Percentiles rank a stretch among this genome's conserved stretches.
Conservation (phyloP, 2,888 invertebrate species). For the Linyphia triangularis region DNA sequence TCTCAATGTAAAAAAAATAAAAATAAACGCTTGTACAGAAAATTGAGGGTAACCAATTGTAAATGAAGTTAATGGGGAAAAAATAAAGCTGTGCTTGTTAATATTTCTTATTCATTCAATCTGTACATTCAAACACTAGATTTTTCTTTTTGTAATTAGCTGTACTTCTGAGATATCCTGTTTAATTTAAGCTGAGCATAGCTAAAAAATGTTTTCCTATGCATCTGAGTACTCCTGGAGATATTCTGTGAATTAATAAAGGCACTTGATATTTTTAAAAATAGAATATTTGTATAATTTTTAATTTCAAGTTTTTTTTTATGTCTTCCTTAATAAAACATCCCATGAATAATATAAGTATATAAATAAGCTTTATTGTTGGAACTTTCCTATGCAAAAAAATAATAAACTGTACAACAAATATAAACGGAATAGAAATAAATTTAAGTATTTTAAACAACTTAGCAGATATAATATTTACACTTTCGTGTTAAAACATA, state of each 20-base stretch:
- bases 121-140: neutral
- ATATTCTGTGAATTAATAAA: constrained; percentile 31
- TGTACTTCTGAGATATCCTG: neutral
- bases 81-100: constrained; percentile 54
- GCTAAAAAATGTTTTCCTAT: neutral
- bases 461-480: neutral
- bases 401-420: constrained; percentile 47
- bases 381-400: constrained; percentile 36
- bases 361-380: constrained; percentile 47
- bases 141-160: neutral
- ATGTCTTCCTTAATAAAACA: constrained; percentile 4
- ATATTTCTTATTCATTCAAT: constrained; percentile 17
- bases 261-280: constrained; percentile 42
- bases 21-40: constrained; percentile 57
- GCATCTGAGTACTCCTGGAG: constrained; percentile 60
- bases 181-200: constrained; percentile 16
- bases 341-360: neutral
- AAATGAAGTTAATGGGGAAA: constrained; percentile 39
- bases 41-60: constrained; percentile 61
- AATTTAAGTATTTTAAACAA: constrained; percentile 49
- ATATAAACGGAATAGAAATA: constrained; percentile 38
- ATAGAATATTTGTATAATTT: constrained; percentile 33
- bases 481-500: neutral
- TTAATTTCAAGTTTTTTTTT: neutral
- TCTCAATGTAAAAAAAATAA: constrained; percentile 29